Base-by-base conservation (phyloP, 2,113 vertebrate genomes). In the Cervus canadensis region DNA sequence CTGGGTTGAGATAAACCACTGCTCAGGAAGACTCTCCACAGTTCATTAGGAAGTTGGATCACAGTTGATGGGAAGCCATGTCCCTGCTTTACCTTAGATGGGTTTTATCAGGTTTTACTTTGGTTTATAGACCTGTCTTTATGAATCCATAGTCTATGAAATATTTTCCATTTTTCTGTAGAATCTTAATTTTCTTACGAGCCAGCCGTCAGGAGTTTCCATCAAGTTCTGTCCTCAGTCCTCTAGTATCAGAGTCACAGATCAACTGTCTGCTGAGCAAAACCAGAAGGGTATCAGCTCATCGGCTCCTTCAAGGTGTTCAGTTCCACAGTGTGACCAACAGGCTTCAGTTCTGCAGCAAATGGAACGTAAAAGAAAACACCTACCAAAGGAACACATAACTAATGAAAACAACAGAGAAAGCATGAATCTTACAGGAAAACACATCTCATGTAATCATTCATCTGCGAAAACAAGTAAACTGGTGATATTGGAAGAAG, bases 401-500 rank as follows among this genome's bases (percentile, higher is more conserved):
- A 60, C 30, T 54, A 19, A 33, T 64, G 86, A 85, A 95, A 97
- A 74, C 94, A 97, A 96, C 13, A 87, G 90, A 83, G 36, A 76
- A 76, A 52, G 28, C 88, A 2, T 23, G 88, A 45, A 26, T 78
- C 79, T 94, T 89, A 99, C 98, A 97, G 98, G 98, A 96, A 99
- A 98, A 36, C 54, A 76, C 45, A 14, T 40, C 56, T 0, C 82
- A 0, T 33, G 6, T 89, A 6, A 1, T 1, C 52, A 13, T 59
- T 93, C 74, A n/a, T 94, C 87, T 62, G 96, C 98, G 56, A 96
- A 98, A 97, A 62, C 10, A 89, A 97, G 48, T 81, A 96, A 56
- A 52, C 87, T 36, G 3, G 40, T 71, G 15, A 5, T 43, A 12
- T 0, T 89, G 45, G 97, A 92, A 64, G 90, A 79, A n/a, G 78